These are phyloP conservation scores for Alethe diademata DNA, from an alignment of 2,113 vertebrate species.

Conservation along the genomic window DNA sequence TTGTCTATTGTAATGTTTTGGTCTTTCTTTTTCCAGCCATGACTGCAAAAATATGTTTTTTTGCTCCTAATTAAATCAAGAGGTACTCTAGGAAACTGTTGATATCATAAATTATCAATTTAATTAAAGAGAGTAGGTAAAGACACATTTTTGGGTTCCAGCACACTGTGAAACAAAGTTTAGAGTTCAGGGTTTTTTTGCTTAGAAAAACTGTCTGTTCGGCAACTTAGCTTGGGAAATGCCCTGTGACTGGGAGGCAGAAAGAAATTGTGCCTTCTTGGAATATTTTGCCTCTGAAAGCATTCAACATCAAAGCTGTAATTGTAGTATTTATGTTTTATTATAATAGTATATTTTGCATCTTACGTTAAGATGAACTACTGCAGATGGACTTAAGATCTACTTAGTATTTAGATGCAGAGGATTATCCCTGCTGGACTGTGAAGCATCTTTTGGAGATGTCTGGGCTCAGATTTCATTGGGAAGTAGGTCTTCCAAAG, in stretches of 20 bases:
- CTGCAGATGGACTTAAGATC: neutral
- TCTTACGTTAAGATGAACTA: neutral
- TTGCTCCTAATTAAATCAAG: neutral
- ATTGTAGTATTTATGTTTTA: neutral
- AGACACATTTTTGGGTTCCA: neutral
- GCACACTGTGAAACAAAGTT: neutral
- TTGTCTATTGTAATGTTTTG: neutral
- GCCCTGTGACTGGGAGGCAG: neutral
- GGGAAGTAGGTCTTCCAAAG: neutral
- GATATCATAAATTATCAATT: neutral
- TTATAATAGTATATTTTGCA: neutral
- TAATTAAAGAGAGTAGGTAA: neutral
- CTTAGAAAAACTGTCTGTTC: neutral
- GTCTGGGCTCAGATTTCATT: neutral
- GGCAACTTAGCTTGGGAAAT: neutral
- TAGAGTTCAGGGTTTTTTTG: neutral
- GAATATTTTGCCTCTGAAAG: neutral
- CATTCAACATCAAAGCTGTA: neutral
- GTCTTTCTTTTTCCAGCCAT: neutral
- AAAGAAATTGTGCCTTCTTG: neutral
- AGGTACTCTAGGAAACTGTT: neutral
- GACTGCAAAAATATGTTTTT: neutral
- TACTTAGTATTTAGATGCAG: neutral
- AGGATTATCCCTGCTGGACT: neutral
- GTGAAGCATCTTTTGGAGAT: neutral